Conservation (phyloP, 2,888 invertebrate species). For the Hirtodrosophila trivittata region DNA sequence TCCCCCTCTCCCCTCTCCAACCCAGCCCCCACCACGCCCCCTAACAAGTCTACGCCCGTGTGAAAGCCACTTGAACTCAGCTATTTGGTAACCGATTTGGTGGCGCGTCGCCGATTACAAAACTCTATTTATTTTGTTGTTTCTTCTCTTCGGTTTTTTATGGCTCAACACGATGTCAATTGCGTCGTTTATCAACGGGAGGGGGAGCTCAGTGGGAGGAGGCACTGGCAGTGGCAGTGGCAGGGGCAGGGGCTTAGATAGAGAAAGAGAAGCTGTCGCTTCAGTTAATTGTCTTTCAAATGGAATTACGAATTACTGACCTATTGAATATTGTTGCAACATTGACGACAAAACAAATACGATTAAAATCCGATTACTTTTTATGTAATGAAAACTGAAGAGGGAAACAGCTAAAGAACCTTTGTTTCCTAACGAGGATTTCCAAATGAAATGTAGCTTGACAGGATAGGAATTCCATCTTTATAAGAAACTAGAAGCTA, state of each 20-base stretch:
- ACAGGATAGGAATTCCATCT: no score
- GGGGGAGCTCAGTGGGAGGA: neutral
- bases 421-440: no score
- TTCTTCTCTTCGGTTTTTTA: slow-evolving; percentile 8
- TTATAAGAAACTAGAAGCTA: no score
- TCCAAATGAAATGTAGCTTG: no score
- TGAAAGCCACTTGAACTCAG: slow-evolving; percentile 34
- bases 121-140: slow-evolving; percentile 25
- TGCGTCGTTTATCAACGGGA: slow-evolving; percentile 48
- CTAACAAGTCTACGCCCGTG: neutral
- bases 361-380: neutral
- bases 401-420: no score
- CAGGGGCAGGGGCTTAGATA: no score
- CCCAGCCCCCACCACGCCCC: neutral
- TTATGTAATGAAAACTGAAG: no score
- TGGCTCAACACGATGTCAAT: slow-evolving; percentile 58
- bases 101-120: slow-evolving; percentile 48
- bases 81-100: slow-evolving; percentile 51
- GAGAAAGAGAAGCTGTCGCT: neutral
- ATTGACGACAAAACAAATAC: slow-evolving; percentile 17
- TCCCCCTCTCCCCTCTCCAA: neutral
- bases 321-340: neutral
- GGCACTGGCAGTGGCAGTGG: no score
- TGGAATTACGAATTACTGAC: neutral
- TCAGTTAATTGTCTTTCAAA: slow-evolving; percentile 4